Evolutionary conservation across 53 echinoderm and acorn worm species (phyloP), one percentile per base, ranked within the genome.

Genomic region (Echinometra lucunter): DNA sequence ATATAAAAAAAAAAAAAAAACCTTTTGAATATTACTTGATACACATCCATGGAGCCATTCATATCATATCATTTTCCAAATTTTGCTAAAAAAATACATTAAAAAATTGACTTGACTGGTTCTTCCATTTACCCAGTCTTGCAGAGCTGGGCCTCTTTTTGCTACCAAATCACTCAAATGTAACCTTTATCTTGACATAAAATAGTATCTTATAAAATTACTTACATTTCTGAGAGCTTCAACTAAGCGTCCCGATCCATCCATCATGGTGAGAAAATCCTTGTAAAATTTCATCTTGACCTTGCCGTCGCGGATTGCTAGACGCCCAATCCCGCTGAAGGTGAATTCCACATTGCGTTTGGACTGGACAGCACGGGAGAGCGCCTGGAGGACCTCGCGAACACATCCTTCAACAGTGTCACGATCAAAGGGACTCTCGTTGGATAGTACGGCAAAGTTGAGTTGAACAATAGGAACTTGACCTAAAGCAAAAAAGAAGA

Each of bases 261-360:
- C 99, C 99, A 98, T 98, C 97, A 97, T 97, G 90, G 97, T 97
- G 88, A 98, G 89, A 88, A 98, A 98, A 56, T 98, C 97, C 83
- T 98, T 98, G 95, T 97, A 98, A 96, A 98, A 98, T 88, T 98
- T 98, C 99, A 98, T 98, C 94, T 98, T 98, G 72, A 98, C 97
- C 82, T 98, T 98, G 23, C 97, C 95, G 91, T 98, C 99, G 28
- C 97, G 95, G 96, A 98, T 97, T 57, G 97, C 66, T 28, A 98
- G 97, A 45, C 96, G 96, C 4, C 99, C 99, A 45, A 98, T 98
- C 1, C 99, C 97, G 25, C 55, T 94, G 45, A 98, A 98, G 3
- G 91, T 95, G 82, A 98, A 98, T 87, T 98, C 99, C 47, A 98
- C 99, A 89, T 97, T 98, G 82, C 97, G 93, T 34, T 94, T 95